Conservation (phyloP, 2,113 vertebrate species). For the Salminus brasiliensis region DNA sequence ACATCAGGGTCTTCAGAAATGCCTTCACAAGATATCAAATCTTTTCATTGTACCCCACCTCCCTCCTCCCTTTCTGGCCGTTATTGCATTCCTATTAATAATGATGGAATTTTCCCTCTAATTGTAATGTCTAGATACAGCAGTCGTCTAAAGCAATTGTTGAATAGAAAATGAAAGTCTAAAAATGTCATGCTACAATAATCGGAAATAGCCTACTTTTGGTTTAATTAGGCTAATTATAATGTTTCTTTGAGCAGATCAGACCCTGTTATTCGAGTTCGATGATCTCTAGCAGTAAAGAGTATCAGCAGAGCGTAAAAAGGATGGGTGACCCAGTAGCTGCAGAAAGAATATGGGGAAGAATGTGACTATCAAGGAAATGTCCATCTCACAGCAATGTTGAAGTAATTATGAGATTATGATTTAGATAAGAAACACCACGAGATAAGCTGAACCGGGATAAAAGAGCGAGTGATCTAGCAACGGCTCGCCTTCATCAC, state of each 20-base stretch:
- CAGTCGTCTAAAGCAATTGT: background rate
- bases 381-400: conserved; percentile 39
- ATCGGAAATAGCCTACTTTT: conserved; percentile 36
- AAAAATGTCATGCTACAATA: conserved; percentile 44
- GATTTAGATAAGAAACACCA: conserved; percentile 47
- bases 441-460: conserved; percentile 37
- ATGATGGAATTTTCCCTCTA: background rate
- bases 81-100: background rate
- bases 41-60: background rate
- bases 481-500: conserved; percentile 32
- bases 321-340: conserved; percentile 31
- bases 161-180: conserved; percentile 22
- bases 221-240: conserved; percentile 49
- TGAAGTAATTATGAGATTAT: conserved; percentile 45
- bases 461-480: conserved; percentile 43
- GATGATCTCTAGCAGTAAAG: conserved; percentile 34
- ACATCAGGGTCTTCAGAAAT: background rate
- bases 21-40: background rate
- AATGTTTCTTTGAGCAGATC: conserved; percentile 50
- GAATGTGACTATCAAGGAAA: conserved; percentile 48
- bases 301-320: conserved; percentile 39
- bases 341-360: conserved; percentile 17
- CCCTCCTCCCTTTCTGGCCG: no score
- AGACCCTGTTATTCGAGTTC: conserved; percentile 28
- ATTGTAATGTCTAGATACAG: conserved; percentile 4